Conservation (phyloP, 2,113 vertebrate species). For the Pandion haliaetus region DNA sequence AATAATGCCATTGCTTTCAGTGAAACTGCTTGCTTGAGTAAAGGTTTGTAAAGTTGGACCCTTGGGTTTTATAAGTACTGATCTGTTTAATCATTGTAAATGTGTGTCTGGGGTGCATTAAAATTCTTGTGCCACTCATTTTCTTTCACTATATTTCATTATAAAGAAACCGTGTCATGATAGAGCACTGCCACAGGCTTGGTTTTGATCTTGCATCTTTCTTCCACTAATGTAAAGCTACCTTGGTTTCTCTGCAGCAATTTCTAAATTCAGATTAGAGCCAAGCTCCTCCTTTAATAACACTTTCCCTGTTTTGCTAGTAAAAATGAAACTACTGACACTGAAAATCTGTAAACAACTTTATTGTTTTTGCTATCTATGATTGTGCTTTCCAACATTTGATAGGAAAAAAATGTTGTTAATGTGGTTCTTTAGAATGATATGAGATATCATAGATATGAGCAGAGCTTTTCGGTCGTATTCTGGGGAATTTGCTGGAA, state of each 20-base stretch:
- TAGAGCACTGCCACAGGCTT: neutral
- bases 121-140: conserved; percentile 27
- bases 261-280: neutral
- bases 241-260: neutral
- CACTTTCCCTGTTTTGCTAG: neutral
- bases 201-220: neutral
- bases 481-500: neutral
- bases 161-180: neutral
- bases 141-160: conserved; percentile 34
- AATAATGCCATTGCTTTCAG: conserved; percentile 38
- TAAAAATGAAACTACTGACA: neutral
- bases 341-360: neutral
- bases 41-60: conserved; percentile 46
- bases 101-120: conserved; percentile 44
- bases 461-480: neutral
- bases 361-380: neutral
- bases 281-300: neutral
- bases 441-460: no score
- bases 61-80: conserved; percentile 42
- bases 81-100: conserved; percentile 41
- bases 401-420: neutral
- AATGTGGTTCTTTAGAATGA: neutral
- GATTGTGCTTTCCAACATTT: neutral
- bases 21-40: conserved; percentile 5
- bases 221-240: neutral